Evolutionary conservation across 2,797 vertebrate species (phyloP).

Genomic region (Huso huso): DNA sequence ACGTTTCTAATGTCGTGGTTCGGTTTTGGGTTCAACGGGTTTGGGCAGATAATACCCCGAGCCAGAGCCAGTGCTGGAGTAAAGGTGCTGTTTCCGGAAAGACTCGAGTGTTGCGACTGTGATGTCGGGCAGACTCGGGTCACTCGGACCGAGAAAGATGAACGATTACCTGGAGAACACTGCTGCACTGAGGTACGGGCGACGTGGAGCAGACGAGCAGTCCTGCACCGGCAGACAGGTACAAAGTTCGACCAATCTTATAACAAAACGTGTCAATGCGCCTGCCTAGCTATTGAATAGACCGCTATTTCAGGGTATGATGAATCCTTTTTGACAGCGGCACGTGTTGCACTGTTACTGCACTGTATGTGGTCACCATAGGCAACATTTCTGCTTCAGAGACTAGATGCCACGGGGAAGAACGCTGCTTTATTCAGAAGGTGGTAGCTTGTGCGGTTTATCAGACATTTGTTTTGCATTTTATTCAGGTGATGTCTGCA

Average conservation of each 20-base stretch:
- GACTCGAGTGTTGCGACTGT: background rate
- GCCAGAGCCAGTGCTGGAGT: constrained; percentile 21
- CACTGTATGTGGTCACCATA: no score
- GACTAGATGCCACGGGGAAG: no score
- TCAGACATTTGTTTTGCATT: constrained; percentile 1
- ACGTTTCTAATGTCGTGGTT: constrained; percentile 53
- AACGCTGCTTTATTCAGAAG: constrained; percentile 1
- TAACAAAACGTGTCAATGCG: background rate
- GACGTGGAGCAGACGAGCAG: constrained; percentile 56
- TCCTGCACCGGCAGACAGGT: constrained; percentile 23
- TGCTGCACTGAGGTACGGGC: constrained; percentile 26
- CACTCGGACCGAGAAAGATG: background rate
- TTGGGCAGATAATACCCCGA: constrained; percentile 54
- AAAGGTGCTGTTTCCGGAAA: constrained; percentile 2
- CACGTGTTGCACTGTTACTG: no score
- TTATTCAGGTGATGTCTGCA: constrained; percentile 39
- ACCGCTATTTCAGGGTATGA: no score
- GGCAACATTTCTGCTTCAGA: no score
- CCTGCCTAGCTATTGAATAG: no score
- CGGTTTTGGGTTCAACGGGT: constrained; percentile 72
- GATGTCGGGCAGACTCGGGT: background rate
- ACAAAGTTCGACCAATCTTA: background rate
- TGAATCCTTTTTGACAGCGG: no score
- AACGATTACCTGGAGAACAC: background rate
- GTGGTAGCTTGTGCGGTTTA: constrained; percentile 16